Conservation (phyloP, 2,888 invertebrate species). For the Chydorus sphaericus region DNA sequence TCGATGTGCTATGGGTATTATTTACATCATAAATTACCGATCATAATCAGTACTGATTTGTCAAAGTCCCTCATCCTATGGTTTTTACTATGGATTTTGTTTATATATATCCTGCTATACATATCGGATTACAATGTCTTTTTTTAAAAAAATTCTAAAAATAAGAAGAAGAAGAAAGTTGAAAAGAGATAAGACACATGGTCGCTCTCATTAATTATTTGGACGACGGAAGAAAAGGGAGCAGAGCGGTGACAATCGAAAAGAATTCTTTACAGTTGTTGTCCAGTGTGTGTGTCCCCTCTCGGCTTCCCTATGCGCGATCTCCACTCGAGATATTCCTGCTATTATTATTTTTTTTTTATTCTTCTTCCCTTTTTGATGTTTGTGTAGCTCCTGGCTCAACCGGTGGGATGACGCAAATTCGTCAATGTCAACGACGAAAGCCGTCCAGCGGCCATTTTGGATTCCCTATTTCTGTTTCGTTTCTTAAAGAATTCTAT, state of each 20-base stretch:
- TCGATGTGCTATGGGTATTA: no score
- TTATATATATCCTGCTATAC: no score
- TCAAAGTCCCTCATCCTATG: no score
- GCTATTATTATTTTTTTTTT: neutral
- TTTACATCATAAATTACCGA: no score
- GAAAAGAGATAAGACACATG: neutral
- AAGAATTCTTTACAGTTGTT: neutral
- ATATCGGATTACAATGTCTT: conserved; percentile 5
- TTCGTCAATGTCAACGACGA: conserved; percentile 7
- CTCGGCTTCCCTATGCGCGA: neutral
- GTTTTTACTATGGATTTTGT: no score
- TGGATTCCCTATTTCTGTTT: conserved; percentile 5
- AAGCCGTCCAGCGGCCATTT: conserved; percentile 4
- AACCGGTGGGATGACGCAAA: conserved; percentile 4
- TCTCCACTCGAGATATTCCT: neutral
- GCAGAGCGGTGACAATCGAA: conserved; percentile 1
- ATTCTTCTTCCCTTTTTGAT: neutral
- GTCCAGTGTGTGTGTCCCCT: neutral
- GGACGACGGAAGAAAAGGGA: no score
- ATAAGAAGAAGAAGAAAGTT: neutral
- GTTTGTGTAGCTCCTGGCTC: neutral
- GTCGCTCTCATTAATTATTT: conserved; percentile 6
- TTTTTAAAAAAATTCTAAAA: no score
- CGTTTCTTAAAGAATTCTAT: no score
- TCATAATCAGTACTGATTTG: no score